Base-by-base conservation (phyloP, 1,140 invertebrate species). In the Diorhabda elongata region DNA sequence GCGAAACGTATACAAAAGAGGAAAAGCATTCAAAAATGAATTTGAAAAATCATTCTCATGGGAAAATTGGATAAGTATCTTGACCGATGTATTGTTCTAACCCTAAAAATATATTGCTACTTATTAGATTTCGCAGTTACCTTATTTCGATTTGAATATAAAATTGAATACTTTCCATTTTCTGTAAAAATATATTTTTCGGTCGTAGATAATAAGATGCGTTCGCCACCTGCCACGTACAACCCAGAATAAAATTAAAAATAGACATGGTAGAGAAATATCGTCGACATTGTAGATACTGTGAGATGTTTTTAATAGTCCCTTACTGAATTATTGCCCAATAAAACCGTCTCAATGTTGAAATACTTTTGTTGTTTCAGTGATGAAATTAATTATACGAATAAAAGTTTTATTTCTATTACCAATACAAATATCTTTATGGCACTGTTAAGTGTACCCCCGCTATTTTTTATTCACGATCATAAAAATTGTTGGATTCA, bases 321-420 rank as follows among this genome's bases (percentile, higher is more conserved):
- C 57, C 58, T 60, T 6, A 42, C 58, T 61, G 64, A 70, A 70
- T 66, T 70, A 70, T 70, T 62, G 47, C 57, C 58, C 64, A 61
- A 70, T 70, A 70, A 70, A 70, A 70, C 60, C 52, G 64, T 67
- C 59, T 59, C 44, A 41, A 43, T 64, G 64, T 70, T 70, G 64
- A 70, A 66, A 70, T 67, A 70, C 69, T 66, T 70, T 70, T 70
- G 59, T 70, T 65, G 64, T 69, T 69, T 60, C 65, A 58, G 61
- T 64, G 47, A 63, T 69, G 63, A 52, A 60, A 66, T 66, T 66
- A 69, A 64, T 69, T 69, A 69, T 69, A 67, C 42, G 58, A 67
- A 67, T 67, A 67, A 67, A 67, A 67, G 58, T 59, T 67, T 67
- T 67, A 67, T 67, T 64, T 44, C 45, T 64, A 64, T 64, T 64